Evolutionary conservation across 2,888 invertebrate species (phyloP), one percentile per base, ranked within the genome.

Genomic region (Drosophila neotestacea): DNA sequence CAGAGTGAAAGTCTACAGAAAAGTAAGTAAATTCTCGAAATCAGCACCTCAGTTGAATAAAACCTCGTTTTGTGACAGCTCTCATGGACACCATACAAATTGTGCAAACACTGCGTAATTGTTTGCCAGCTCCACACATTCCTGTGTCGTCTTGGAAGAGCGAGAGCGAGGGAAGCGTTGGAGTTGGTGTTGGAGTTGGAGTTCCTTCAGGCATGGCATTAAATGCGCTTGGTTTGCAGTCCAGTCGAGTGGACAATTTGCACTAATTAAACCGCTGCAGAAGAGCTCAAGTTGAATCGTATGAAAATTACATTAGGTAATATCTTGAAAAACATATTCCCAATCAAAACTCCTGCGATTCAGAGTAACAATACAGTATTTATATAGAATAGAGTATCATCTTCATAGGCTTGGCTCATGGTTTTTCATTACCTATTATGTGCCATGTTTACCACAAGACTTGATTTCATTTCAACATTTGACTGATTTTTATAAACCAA

Each of bases 61-160:
- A 6, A 6, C 0, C 10, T 41, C n/a, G 6, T 1, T 16, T 6
- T 7, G 10, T 70, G 65, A 34, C 30, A 96, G 97, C 97, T 87
- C 93, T 97, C 68, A 94, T 97, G 93, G 97, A 97, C 91, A 97
- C 97, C 44, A 96, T 97, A 90, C 97, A 97, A 92, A 93, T 97
- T 90, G 96, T 97, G 65, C 97, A 97, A 91, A 96, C 96, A 9
- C 93, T 97, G 79, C 94, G 97, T 59, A 97, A 96, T 91, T 97
- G 96, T 90, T 93, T 97, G 90, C 97, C 97, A 66, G 97, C 97
- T 32, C 97, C 97, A 6, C 97, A 97, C 91, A 97, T 97, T 90
- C 96, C 96, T 89, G 96, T 97, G 61, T 96, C 96, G 75, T 97
- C 97, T 68, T 97, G 97, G 97, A 97, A 97, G 92, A 97, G 96